phyloP scores from a whole-genome alignment of 2,113 vertebrate genomes.

The Amblyornis subalaris region DNA sequence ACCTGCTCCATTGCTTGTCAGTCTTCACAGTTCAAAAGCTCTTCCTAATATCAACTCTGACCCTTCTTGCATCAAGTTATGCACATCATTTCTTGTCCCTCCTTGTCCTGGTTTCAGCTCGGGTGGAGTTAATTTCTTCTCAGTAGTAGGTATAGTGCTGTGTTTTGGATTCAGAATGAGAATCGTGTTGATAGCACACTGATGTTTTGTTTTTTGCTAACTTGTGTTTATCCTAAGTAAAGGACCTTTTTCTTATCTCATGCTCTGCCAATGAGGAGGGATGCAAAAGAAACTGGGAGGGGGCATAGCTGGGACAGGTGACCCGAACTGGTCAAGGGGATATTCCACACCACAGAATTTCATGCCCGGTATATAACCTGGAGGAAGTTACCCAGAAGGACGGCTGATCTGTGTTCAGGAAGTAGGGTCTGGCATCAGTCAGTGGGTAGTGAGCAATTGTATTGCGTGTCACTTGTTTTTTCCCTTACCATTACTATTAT shows the following conservation, averaged over 20 bases:
- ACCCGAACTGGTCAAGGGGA: neutral
- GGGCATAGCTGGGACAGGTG: neutral
- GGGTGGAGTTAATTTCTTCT: neutral
- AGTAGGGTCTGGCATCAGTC: neutral
- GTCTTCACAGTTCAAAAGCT: neutral
- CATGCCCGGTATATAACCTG: neutral
- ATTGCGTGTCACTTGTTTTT: fast-evolving
- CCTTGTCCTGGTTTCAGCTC: neutral
- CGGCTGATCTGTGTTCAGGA: neutral
- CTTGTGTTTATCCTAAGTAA: neutral
- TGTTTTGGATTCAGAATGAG: neutral
- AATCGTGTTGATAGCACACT: neutral
- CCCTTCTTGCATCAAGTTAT: neutral
- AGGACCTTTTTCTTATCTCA: neutral
- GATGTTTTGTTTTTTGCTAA: neutral
- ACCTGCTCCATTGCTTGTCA: neutral
- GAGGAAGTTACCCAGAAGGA: too few species aligned
- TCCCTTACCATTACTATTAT: neutral
- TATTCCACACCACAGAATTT: neutral
- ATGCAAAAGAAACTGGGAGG: neutral
- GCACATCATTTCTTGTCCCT: neutral
- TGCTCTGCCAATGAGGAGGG: neutral
- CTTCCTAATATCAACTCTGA: neutral
- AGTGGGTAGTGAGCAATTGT: neutral
- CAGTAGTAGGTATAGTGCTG: neutral